Conservation (phyloP, 2,888 invertebrate species). For the Metopia argyrocephala region DNA sequence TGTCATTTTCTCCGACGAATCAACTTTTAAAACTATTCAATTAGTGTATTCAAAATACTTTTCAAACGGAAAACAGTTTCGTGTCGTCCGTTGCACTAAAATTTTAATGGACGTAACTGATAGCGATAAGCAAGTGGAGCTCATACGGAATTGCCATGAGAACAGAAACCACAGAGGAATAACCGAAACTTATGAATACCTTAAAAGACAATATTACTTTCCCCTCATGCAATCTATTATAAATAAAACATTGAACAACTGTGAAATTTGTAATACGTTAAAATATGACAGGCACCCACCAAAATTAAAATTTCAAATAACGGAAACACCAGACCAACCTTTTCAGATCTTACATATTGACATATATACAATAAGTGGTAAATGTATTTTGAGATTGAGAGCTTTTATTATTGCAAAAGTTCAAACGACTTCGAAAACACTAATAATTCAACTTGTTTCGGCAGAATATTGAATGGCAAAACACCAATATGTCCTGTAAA, state of each 20-base stretch:
- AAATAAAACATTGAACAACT: conserved; percentile 64
- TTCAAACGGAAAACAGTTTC: conserved; percentile 38
- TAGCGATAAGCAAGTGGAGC: conserved; percentile 60
- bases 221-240: conserved; percentile 63
- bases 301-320: conserved; percentile 54
- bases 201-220: conserved; percentile 62
- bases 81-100: conserved; percentile 25
- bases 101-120: conserved; percentile 31
- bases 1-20: conserved; percentile 49
- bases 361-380: too few species aligned
- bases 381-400: too few species aligned
- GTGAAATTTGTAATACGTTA: conserved; percentile 60
- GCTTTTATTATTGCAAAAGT: conserved; percentile 1
- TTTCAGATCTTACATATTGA: not conserved
- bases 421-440: conserved; percentile 1
- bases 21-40: conserved; percentile 51
- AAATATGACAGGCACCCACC: conserved; percentile 62
- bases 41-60: conserved; percentile 55
- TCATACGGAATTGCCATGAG: conserved; percentile 61
- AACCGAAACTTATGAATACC: conserved; percentile 59
- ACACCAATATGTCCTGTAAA: conserved; percentile 2
- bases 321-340: conserved; percentile 51
- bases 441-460: not conserved
- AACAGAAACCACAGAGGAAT: conserved; percentile 63
- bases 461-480: not conserved